These are phyloP conservation scores for Aphaenogaster ashmeadi DNA, from an alignment of 1,140 invertebrate genomes.

Conservation along the genomic window DNA sequence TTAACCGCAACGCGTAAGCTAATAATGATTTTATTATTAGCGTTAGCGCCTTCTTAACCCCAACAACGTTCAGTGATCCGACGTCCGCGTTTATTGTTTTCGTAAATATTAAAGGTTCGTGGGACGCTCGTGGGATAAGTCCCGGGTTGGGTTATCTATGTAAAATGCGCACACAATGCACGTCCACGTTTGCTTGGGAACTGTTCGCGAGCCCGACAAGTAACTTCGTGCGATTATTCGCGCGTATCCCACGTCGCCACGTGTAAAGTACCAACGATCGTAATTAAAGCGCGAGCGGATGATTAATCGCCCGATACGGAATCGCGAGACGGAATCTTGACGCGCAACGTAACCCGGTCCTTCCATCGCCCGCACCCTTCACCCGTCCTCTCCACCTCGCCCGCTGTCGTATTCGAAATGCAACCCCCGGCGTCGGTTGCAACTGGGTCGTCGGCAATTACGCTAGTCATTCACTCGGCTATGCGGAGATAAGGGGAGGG, in stretches of 20 bases:
- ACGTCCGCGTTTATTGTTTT: neutral
- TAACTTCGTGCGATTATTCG: conserved; percentile 37
- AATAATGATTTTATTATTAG: conserved; percentile 24
- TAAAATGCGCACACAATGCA: conserved; percentile 26
- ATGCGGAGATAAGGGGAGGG: conserved; percentile 11
- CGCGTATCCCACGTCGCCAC: conserved; percentile 9
- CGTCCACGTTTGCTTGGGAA: neutral
- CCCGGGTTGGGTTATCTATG: neutral
- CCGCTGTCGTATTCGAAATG: conserved; percentile 51
- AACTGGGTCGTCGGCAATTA: conserved; percentile 59
- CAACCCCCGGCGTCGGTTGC: conserved; percentile 52
- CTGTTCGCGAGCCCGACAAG: conserved; percentile 6
- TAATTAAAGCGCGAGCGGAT: conserved; percentile 59
- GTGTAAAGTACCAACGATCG: conserved; percentile 19
- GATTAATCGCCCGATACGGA: conserved; percentile 58
- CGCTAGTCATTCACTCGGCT: conserved; percentile 61
- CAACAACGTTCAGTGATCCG: neutral
- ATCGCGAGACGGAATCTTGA: conserved; percentile 58
- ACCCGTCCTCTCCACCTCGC: neutral
- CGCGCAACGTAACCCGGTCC: conserved; percentile 27
- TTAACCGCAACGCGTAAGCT: neutral
- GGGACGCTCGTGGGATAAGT: neutral
- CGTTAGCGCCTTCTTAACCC: neutral
- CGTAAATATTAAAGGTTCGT: conserved; percentile 27
- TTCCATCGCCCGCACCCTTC: conserved; percentile 4